Evolutionary conservation across 2,797 vertebrate genomes (phyloP).

Genomic region (Halcyon badia): DNA sequence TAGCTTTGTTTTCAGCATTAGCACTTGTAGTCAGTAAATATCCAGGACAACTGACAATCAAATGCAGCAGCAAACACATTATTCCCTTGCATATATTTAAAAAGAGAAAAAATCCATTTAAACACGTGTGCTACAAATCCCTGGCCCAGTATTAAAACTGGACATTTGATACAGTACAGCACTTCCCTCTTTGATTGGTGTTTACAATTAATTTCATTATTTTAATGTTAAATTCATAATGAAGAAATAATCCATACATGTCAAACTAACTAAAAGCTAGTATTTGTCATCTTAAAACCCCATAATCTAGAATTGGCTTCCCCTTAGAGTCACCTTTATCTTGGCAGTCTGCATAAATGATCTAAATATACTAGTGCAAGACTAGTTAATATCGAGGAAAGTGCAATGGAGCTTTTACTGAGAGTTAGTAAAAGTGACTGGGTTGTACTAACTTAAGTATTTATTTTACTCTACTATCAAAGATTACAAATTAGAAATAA

Average conservation of each 20-base stretch:
- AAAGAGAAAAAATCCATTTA: not conserved
- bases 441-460: not conserved
- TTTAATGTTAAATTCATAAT: not conserved
- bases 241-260: not conserved
- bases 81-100: conserved; percentile 2
- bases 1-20: conserved; percentile 17
- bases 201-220: not conserved
- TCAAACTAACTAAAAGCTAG: not conserved
- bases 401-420: not conserved
- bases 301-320: not conserved
- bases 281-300: not conserved
- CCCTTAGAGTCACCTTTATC: not conserved
- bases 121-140: not conserved
- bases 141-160: not conserved
- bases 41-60: conserved; percentile 63
- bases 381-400: not conserved
- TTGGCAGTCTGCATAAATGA: not conserved
- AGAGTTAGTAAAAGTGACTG: conserved; percentile 9
- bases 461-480: not conserved
- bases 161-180: not conserved
- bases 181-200: not conserved
- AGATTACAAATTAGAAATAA: conserved; percentile 44
- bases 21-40: conserved; percentile 10
- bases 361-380: not conserved
- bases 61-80: conserved; percentile 25